Evolutionary conservation across 2,113 vertebrate species (phyloP).

Genomic region (Rana temporaria): DNA sequence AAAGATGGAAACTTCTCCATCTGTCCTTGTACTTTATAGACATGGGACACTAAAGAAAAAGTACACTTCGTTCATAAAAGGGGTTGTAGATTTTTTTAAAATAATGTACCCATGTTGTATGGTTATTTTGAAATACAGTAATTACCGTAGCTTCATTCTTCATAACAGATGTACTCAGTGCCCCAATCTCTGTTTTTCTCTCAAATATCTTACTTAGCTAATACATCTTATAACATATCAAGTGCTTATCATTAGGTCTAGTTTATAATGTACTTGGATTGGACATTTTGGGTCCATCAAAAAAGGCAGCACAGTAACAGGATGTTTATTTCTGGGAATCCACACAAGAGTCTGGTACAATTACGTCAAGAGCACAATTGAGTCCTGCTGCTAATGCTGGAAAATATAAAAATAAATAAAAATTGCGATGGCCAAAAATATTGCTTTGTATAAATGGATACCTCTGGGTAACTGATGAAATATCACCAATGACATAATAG

Average conservation of each 20-base stretch:
- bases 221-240: neutral
- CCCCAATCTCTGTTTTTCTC: too few species aligned
- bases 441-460: neutral
- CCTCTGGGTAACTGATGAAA: neutral
- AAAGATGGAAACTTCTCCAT: too few species aligned
- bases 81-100: too few species aligned
- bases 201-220: neutral
- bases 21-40: too few species aligned
- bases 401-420: neutral
- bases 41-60: too few species aligned
- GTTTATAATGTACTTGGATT: neutral
- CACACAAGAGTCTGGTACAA: conserved; percentile 14
- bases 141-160: too few species aligned
- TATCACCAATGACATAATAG: too few species aligned
- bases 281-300: neutral
- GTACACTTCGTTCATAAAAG: too few species aligned
- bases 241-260: neutral
- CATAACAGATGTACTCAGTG: too few species aligned
- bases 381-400: neutral
- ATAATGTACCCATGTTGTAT: too few species aligned
- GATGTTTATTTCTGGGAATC: conserved; percentile 16
- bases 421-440: conserved; percentile 6
- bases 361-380: conserved; percentile 29
- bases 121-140: too few species aligned
- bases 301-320: neutral